Conservation (phyloP, 1,140 invertebrate genomes). For the Sycophila sp. region DNA sequence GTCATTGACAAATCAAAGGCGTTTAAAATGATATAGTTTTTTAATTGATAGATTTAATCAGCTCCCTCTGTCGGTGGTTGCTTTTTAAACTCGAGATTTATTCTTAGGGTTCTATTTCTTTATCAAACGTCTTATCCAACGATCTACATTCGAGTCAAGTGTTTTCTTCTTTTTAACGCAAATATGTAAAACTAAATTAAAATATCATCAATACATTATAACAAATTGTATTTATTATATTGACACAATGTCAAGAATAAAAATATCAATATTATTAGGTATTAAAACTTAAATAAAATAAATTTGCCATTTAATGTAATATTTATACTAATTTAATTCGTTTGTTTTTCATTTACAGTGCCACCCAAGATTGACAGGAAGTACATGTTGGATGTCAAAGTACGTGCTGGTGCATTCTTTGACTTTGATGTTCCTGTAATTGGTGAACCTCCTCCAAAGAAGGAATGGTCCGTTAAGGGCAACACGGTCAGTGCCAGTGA, state of each 20-base stretch:
- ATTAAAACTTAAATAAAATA: not conserved
- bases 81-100: too few species aligned
- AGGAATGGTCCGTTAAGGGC: constrained; percentile 91
- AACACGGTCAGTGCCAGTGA: constrained; percentile 82
- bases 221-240: not conserved
- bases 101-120: too few species aligned
- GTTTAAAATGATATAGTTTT: too few species aligned
- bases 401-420: constrained; percentile 91
- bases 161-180: too few species aligned
- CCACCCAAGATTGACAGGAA: constrained; percentile 94
- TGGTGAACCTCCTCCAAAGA: constrained; percentile 93
- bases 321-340: not conserved
- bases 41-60: not conserved
- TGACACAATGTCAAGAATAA: not conserved
- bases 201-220: not conserved
- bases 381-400: constrained; percentile 91
- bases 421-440: constrained; percentile 93
- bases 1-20: constrained; percentile 6
- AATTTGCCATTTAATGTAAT: not conserved
- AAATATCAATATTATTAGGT: constrained; percentile 35
- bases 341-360: constrained; percentile 64
- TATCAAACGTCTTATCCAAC: too few species aligned
- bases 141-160: too few species aligned
- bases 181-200: not conserved
- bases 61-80: not conserved